phyloP scores from a whole-genome alignment of 2,797 vertebrate species.

The Argyrosomus regius region DNA sequence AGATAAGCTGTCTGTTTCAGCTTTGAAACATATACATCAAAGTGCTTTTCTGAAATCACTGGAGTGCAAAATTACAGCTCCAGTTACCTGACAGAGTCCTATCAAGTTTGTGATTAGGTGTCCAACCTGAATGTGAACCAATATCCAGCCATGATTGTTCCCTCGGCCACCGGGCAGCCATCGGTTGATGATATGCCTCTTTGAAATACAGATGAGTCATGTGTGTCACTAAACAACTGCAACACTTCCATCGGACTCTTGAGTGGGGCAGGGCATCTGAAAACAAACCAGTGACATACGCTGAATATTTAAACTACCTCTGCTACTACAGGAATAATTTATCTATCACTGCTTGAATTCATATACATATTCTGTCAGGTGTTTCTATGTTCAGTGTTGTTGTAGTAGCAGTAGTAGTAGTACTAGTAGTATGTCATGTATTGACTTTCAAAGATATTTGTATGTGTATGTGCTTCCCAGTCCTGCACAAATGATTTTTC shows the following conservation, averaged over 20 bases:
- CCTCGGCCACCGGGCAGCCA: slow-evolving; percentile 21
- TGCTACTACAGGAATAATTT: background rate
- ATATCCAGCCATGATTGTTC: slow-evolving; percentile 59
- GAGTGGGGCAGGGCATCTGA: slow-evolving; percentile 14
- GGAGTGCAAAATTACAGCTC: slow-evolving; percentile 77
- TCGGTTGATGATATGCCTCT: slow-evolving; percentile 40
- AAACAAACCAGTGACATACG: slow-evolving; percentile 19
- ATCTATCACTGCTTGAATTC: background rate
- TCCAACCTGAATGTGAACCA: slow-evolving; percentile 60
- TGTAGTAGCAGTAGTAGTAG: no score
- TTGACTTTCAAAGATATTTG: background rate
- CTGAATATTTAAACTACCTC: slow-evolving; percentile 31
- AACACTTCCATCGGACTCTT: slow-evolving; percentile 4
- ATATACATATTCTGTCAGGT: background rate
- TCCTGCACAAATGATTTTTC: slow-evolving; percentile 25
- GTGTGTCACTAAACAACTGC: slow-evolving; percentile 55
- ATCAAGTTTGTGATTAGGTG: slow-evolving; percentile 74
- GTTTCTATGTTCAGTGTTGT: background rate
- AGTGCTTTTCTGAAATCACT: slow-evolving; percentile 69
- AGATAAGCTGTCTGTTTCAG: slow-evolving; percentile 68
- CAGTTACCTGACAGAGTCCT: slow-evolving; percentile 66
- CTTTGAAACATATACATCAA: slow-evolving; percentile 76
- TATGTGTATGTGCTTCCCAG: background rate
- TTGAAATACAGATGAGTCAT: slow-evolving; percentile 64
- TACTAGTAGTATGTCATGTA: background rate